Evolutionary conservation across 2,113 vertebrate genomes (phyloP), one percentile per base, ranked within the genome.

Genomic region (Chitala chitala): DNA sequence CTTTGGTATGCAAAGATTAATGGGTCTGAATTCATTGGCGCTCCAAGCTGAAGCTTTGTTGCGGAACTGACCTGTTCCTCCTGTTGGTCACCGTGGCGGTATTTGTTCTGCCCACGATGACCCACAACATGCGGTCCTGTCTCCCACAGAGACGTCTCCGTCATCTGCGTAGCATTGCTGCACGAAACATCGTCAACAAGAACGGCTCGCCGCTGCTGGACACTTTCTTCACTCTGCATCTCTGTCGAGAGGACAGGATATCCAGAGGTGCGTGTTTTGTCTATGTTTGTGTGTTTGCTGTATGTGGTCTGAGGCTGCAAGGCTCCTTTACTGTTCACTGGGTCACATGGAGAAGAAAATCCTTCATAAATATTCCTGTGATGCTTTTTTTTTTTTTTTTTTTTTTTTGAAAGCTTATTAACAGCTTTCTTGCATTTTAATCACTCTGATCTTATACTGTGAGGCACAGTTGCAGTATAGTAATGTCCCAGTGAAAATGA

Each of bases 151-250:
- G 97, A 71, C 95, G 97, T 3, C 90, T 98, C 77, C 93, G 96
- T 69, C 96, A 99, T 70, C 93, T 99, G 70, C 92, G 96, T 73
- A 98, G 93, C 79, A 96, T 99, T 0, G 96, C 97, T 1, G 96
- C 96, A 1, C 91, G 97, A 42, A 99, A 99, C 87, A 94, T 99
- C 1, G 82, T 96, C 71, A 96, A 93, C 82, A 95, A 83, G 89
- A 96, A 95, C 85, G 95, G 94, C 33, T 94, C 90, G 61, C 93
- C 93, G 9, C 93, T 99, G 59, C 85, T 99, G 77, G 96, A 99
- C 78, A 98, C 96, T 0, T 98, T 93, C 85, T 99, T 99, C 87
- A 98, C 95, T 10, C 95, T 98, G 74, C 96, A 99, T 83, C 86
- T 98, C 78, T 96, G 93, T 81, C 85, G 87, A 77, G 89, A 81